These are phyloP conservation scores for Willowsia nigromaculata DNA, from an alignment of 2,888 invertebrate species.

Conservation along the genomic window DNA sequence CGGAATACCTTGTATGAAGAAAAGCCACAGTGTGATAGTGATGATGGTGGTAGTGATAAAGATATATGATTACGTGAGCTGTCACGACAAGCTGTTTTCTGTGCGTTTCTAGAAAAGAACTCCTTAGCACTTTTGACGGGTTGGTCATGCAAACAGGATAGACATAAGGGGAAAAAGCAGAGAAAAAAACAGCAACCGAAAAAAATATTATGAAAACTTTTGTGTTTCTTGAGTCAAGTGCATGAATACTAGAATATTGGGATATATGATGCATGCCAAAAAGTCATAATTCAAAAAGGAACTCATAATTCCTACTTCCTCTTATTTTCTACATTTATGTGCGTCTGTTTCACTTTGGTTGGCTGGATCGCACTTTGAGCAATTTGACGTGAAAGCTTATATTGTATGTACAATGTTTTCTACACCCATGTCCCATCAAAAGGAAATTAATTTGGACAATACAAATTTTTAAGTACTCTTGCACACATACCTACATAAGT, in stretches of 20 bases:
- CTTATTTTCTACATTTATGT: background rate
- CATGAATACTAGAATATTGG: background rate
- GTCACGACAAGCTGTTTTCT: conserved; percentile 25
- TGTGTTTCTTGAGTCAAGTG: background rate
- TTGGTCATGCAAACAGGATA: conserved; percentile 1
- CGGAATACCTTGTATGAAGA: no score
- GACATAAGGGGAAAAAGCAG: background rate
- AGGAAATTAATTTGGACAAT: background rate
- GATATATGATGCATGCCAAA: background rate
- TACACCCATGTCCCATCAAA: background rate
- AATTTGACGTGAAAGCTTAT: background rate
- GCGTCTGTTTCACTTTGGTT: background rate
- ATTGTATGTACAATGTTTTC: background rate
- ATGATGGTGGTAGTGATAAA: conserved; percentile 1
- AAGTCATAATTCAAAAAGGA: conserved; percentile 9
- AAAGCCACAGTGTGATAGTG: background rate
- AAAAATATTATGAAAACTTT: background rate
- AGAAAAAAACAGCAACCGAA: background rate
- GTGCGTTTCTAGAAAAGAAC: background rate
- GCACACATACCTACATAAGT: background rate
- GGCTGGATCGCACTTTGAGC: background rate
- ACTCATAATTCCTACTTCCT: background rate
- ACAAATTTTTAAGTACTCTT: background rate
- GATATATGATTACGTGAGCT: conserved; percentile 18
- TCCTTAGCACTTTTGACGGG: conserved; percentile 28